Base-by-base conservation (phyloP, 2,797 vertebrate species). In the Kryptolebias ocellatus region DNA sequence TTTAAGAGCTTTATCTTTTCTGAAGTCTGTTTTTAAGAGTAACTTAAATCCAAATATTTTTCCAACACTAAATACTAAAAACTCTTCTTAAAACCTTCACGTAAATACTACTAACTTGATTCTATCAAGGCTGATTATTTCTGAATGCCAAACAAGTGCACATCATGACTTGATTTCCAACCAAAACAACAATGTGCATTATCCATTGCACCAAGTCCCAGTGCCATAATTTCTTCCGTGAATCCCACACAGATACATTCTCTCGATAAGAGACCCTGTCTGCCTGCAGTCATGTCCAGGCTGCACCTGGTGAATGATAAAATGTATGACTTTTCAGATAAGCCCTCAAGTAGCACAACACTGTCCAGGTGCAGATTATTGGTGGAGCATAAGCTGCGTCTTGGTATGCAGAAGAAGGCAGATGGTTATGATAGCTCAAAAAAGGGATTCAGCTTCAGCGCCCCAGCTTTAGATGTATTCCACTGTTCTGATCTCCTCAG, bases 321-420 rank as follows among this genome's bases (percentile, higher is more conserved):
- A 90, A 90, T 67, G 72, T 86, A 89, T 76, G 86, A 86, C 75
- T 87, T 77, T 29, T 58, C 74, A 64, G 90, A 93, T 92, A 92
- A 93, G 87, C 83, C 78, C 83, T 70, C 74, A 80, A 88, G 87
- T 89, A 88, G 87, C 88, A 90, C 87, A 92, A 90, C 84, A 87
- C 80, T 83, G 88, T 87, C 90, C 90, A 93, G 90, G 91, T 93
- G 92, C 90, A 88, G 85, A 85, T 89, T 83, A 87, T 87, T 88
- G 86, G 76, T 59, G 63, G 78, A 76, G 84, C 45, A 72, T 85
- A 88, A 92, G 85, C 79, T 76, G 65, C 42, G 81, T 89, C 88
- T 91, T 92, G 92, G 90, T 88, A 94, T 92, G 92, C 90, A 90
- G 87, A 91, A 83, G 82, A 89, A 87, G 77, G 80, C 76, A 83